phyloP scores from a whole-genome alignment of 2,113 vertebrate species.

The Microcebus griseorufus region DNA sequence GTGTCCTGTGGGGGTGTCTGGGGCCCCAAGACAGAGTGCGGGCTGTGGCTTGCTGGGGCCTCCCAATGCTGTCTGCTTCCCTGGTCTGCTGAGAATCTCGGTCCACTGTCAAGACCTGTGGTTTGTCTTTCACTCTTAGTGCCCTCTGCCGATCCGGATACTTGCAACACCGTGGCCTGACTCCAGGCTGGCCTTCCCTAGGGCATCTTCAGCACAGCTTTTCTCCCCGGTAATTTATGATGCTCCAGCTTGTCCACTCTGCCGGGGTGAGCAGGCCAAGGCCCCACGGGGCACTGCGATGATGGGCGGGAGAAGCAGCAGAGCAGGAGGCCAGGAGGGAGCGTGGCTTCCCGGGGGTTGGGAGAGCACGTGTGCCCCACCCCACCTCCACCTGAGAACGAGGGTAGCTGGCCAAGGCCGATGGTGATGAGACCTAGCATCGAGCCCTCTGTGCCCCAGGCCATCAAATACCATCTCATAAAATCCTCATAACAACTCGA shows the following conservation, averaged over 20 bases:
- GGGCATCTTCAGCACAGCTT: not conserved
- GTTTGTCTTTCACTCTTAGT: not conserved
- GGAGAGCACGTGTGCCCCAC: not conserved
- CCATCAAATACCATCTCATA: not conserved
- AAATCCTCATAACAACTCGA: not conserved
- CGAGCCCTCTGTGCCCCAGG: not conserved
- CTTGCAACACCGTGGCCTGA: not conserved
- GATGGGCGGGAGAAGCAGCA: not conserved
- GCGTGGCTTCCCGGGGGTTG: not conserved
- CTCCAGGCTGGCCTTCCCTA: not conserved
- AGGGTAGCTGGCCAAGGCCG: no score
- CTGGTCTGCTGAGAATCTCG: not conserved
- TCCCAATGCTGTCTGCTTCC: not conserved
- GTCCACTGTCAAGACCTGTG: not conserved
- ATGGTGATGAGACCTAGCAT: not conserved
- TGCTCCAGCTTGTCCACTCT: not conserved
- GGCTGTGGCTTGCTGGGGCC: not conserved
- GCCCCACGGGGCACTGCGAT: not conserved
- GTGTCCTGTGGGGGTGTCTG: fast-evolving
- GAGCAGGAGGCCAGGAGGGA: not conserved
- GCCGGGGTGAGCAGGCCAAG: not conserved
- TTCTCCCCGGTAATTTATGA: not conserved
- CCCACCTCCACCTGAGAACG: not conserved
- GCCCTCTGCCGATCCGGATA: not conserved
- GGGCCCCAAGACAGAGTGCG: fast-evolving